Base-by-base conservation (phyloP, 1,140 invertebrate genomes). In the Cydia pomonella region DNA sequence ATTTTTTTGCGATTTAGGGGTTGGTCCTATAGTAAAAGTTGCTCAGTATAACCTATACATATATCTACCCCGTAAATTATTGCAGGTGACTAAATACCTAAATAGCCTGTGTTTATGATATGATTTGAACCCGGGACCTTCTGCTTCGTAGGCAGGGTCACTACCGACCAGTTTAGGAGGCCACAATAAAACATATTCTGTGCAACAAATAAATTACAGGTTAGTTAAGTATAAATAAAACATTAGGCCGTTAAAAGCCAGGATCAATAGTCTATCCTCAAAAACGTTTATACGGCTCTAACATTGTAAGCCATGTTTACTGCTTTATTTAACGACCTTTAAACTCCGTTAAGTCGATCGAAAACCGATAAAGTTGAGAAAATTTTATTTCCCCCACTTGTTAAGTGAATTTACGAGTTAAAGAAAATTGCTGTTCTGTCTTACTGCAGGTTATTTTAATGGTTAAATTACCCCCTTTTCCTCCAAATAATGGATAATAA, bases 341-440 rank as follows among this genome's bases (percentile, higher is more conserved):
- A 50, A 50, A 50, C 47, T 50, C 16, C 47, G 47, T 50, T 50
- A 50, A 50, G 47, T 12, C 47, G n/a, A 50, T 50, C 3, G 47
- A 50, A 50, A 50, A 44, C 41, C 47, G 16, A 50, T 50, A 18
- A 50, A 50, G 6, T 50, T 50, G 47, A 18, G 47, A 50, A 50
- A 50, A 50, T 50, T 50, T 50, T 50, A 50, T 50, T 50, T 50
- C 47, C 47, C 47, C 47, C 47, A 50, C n/a, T 50, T 50, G 47
- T 18, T 50, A 50, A 50, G 47, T 18, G 47, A 50, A 18, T 50
- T 50, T 50, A 50, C 47, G 47, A 50, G 47, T 50, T 44, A 4
- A 16, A 50, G 47, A 50, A 50, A 50, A 50, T n/a, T 18, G n/a
- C 47, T n/a, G 47, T 50, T 50, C n/a, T 50, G 6, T 18, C 12